Conservation (phyloP, 2,888 invertebrate species). For the Epirrhoe tristata region DNA sequence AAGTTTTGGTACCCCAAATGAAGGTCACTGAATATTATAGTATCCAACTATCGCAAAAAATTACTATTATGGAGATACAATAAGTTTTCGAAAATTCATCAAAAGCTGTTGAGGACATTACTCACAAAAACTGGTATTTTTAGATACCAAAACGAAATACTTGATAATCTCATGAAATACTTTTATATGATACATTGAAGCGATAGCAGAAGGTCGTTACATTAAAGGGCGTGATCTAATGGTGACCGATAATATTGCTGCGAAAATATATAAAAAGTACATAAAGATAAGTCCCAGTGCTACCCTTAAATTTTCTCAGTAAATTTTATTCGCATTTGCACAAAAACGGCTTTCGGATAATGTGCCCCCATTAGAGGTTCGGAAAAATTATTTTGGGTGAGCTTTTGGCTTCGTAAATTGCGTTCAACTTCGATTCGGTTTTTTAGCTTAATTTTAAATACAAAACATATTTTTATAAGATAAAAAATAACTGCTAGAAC, state of each 20-base stretch:
- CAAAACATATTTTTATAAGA: conserved; percentile 47
- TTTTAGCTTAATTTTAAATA: conserved; percentile 52
- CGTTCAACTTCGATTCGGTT: conserved; percentile 43
- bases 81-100: too few relatives aligned
- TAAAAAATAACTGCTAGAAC: conserved; percentile 46
- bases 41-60: too few relatives aligned
- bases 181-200: conserved; percentile 60
- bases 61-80: too few relatives aligned
- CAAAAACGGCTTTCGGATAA: conserved; percentile 77
- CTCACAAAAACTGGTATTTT: not conserved
- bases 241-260: conserved; percentile 58
- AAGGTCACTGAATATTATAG: too few relatives aligned
- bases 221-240: conserved; percentile 52
- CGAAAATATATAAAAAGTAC: conserved; percentile 74
- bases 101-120: not conserved
- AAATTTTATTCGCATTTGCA: conserved; percentile 71
- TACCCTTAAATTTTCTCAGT: conserved; percentile 69
- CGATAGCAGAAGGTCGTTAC: conserved; percentile 63
- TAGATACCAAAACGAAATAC: not conserved
- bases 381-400: conserved; percentile 66
- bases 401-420: conserved; percentile 58
- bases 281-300: conserved; percentile 74
- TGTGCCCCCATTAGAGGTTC: conserved; percentile 73
- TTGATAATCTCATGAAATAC: conserved; percentile 4
- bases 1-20: too few relatives aligned